phyloP scores from a whole-genome alignment of 2,888 invertebrate genomes.

The Bombyx huttoni region DNA sequence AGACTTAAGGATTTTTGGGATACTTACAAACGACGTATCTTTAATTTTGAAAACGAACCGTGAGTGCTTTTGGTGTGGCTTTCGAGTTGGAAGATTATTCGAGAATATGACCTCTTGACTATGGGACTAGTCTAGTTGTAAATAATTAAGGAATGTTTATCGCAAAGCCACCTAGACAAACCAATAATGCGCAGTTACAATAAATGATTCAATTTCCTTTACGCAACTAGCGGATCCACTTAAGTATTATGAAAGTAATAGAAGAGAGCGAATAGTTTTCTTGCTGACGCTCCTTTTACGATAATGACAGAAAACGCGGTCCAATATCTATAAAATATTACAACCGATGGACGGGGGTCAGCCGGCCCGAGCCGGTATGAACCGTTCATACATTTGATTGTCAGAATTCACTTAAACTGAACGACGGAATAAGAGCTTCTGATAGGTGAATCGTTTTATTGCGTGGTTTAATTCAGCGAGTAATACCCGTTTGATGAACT shows the following conservation, averaged over 20 bases:
- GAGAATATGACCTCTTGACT: neutral
- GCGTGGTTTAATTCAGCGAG: conserved; percentile 6
- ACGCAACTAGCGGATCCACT: conserved; percentile 67
- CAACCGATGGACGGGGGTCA: conserved; percentile 17
- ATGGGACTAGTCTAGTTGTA: conserved; percentile 14
- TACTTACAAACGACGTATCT: too few species aligned
- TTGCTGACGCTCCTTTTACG: conserved; percentile 70
- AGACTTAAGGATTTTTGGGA: too few species aligned
- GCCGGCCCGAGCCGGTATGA: conserved; percentile 17
- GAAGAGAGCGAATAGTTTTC: conserved; percentile 66
- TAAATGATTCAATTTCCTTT: conserved; percentile 70
- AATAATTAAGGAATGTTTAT: conserved; percentile 52
- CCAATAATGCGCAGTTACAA: conserved; percentile 61
- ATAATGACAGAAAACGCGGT: conserved; percentile 68
- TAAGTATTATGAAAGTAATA: conserved; percentile 71
- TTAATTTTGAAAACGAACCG: too few species aligned
- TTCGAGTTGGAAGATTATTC: neutral
- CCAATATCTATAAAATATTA: conserved; percentile 69
- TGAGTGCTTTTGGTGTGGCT: conserved; percentile 4
- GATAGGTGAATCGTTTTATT: conserved; percentile 15
- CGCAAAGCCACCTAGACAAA: conserved; percentile 59
- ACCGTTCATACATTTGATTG: conserved; percentile 40
- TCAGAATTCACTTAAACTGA: conserved; percentile 45
- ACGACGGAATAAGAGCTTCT: conserved; percentile 19
- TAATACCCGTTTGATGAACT: conserved; percentile 6